Evolutionary conservation across 2,797 vertebrate species (phyloP).

Genomic region (Novumbra hubbsi): DNA sequence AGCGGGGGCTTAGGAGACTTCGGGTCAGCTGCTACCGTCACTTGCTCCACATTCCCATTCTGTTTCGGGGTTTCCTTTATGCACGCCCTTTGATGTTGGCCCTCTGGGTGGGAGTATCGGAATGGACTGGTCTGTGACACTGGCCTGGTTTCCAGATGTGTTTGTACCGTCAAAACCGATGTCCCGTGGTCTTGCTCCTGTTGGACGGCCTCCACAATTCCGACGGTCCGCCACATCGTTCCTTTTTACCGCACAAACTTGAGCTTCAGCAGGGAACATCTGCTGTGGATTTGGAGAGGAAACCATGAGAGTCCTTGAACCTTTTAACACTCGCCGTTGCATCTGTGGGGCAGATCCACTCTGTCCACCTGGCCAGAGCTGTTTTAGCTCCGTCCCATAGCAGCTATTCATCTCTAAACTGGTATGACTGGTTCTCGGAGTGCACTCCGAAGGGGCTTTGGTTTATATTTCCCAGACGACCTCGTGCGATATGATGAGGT

Average conservation of each 20-base stretch:
- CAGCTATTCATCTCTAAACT: not conserved
- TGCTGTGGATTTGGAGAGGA: not conserved
- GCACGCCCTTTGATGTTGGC: conserved; percentile 47
- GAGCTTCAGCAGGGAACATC: not conserved
- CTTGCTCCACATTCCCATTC: conserved; percentile 38
- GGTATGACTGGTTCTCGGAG: not conserved
- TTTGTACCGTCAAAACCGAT: not conserved
- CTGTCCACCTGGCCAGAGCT: not conserved
- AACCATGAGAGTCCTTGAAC: not conserved
- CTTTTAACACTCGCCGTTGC: not conserved
- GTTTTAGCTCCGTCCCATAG: not conserved
- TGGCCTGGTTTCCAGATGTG: not conserved
- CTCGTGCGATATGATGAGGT: not conserved
- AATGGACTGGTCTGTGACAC: conserved; percentile 29
- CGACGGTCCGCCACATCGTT: conserved; percentile 8
- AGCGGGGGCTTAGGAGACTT: conserved; percentile 52
- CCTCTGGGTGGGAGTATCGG: not conserved
- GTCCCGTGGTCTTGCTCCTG: not conserved
- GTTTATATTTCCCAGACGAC: not conserved
- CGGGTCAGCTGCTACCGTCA: conserved; percentile 62
- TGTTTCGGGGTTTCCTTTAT: not conserved
- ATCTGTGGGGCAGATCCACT: not conserved
- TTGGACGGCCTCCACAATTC: not conserved
- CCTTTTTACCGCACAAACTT: not conserved
- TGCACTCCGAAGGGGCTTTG: not conserved